Conservation (phyloP, 2,113 vertebrate species). For the Notechis scutatus region DNA sequence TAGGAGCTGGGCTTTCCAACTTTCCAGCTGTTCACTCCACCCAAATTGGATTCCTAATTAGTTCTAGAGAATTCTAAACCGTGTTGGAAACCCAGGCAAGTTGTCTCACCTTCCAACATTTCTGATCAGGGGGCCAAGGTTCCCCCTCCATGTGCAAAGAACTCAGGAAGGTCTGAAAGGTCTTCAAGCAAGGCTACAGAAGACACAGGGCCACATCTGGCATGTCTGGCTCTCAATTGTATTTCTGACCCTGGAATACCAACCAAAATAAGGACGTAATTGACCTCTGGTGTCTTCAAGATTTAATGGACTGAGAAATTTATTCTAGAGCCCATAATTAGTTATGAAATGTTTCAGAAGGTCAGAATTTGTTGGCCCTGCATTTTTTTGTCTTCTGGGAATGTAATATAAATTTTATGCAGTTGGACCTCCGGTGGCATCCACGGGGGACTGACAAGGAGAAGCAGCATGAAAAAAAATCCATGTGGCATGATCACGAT, state of each 20-base stretch:
- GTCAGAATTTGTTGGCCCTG: neutral
- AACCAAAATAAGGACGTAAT: neutral
- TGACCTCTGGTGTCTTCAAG: neutral
- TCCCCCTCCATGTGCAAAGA: neutral
- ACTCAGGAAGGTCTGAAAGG: neutral
- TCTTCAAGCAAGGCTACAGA: neutral
- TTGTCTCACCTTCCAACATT: neutral
- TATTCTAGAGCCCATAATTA: neutral
- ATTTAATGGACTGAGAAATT: neutral
- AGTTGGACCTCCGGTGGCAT: neutral
- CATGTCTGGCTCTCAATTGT: neutral
- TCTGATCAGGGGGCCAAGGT: neutral
- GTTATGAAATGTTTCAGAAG: neutral
- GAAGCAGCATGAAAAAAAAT: neutral
- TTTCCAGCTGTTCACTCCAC: no score
- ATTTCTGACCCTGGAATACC: neutral
- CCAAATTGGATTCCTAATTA: neutral
- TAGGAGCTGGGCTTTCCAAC: neutral
- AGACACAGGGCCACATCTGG: neutral
- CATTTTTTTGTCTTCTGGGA: neutral
- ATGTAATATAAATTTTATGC: neutral
- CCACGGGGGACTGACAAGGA: neutral
- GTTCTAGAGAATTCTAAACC: neutral
- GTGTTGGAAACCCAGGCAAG: neutral
- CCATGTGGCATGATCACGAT: neutral